Evolutionary conservation across 2,113 vertebrate genomes (phyloP).

Genomic region (Megaceryle torquata): DNA sequence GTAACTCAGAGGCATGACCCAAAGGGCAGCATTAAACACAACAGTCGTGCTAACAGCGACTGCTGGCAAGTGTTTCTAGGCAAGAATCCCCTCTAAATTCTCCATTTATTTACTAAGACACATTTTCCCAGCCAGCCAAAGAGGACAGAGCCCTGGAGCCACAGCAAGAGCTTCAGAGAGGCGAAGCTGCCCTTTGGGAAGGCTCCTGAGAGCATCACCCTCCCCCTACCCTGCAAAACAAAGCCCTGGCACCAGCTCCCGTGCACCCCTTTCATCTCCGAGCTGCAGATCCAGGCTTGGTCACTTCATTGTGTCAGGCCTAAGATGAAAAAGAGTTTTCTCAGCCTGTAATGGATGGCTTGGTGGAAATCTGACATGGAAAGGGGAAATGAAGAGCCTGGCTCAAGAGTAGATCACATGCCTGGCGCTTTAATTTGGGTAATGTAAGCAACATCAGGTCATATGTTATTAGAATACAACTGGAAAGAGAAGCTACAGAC

Average conservation of each 20-base stretch:
- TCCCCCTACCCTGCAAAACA: neutral
- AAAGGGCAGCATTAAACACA: fast-evolving
- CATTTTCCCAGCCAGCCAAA: neutral
- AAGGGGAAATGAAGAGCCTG: slow-evolving; percentile 43
- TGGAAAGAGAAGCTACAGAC: slow-evolving; percentile 26
- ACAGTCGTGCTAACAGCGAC: neutral
- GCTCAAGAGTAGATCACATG: neutral
- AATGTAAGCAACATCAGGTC: slow-evolving; percentile 23
- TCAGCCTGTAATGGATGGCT: neutral
- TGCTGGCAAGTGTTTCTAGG: neutral
- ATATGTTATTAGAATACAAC: slow-evolving; percentile 1
- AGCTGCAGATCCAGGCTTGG: neutral
- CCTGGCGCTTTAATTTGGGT: neutral
- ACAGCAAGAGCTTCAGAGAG: neutral
- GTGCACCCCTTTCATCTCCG: neutral
- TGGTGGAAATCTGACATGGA: slow-evolving; percentile 50
- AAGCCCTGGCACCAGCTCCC: neutral
- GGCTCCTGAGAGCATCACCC: neutral
- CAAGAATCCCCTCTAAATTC: neutral
- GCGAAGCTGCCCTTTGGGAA: neutral
- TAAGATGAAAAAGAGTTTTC: neutral
- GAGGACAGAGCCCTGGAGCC: neutral
- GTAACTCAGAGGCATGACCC: fast-evolving
- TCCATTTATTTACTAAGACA: neutral
- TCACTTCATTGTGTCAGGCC: neutral